Evolutionary conservation across 2,888 invertebrate genomes (phyloP).

Genomic region (Gryllus longicercus): DNA sequence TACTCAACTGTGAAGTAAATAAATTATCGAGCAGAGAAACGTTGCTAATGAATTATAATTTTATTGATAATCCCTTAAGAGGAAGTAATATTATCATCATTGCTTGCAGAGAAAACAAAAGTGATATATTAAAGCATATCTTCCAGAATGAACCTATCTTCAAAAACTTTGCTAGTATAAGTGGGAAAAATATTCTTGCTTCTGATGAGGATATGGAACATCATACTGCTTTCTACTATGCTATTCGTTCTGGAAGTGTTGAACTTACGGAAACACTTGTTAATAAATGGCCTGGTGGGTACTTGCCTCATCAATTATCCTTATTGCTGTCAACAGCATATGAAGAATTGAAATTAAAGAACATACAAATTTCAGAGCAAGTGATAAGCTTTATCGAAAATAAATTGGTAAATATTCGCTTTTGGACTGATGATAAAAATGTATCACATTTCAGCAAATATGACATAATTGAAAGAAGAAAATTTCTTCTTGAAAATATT

Average conservation of each 20-base stretch:
- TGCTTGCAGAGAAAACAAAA: conserved; percentile 32
- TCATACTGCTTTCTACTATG: conserved; percentile 40
- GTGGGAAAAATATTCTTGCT: neutral
- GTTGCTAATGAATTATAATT: conserved; percentile 29
- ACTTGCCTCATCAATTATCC: conserved; percentile 35
- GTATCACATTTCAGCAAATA: conserved; percentile 18
- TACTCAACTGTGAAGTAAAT: neutral
- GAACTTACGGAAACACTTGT: conserved; percentile 37
- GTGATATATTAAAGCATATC: conserved; percentile 32
- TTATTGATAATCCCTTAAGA: conserved; percentile 30
- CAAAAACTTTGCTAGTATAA: neutral
- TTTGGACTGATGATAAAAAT: conserved; percentile 23
- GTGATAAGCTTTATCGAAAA: conserved; percentile 36
- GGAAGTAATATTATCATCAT: conserved; percentile 34
- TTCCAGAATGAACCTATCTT: conserved; percentile 21
- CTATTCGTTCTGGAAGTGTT: conserved; percentile 38
- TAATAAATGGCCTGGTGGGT: conserved; percentile 33
- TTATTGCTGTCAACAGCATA: conserved; percentile 38
- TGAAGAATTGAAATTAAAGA: conserved; percentile 38
- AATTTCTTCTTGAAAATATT: conserved; percentile 33
- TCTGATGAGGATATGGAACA: conserved; percentile 29
- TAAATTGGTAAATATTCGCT: conserved; percentile 33
- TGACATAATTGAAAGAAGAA: conserved; percentile 24
- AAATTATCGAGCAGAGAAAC: conserved; percentile 18
- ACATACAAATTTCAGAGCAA: conserved; percentile 36